Evolutionary conservation across 2,113 vertebrate species (phyloP), one percentile per base, ranked within the genome.

Genomic region (Thermophis baileyi): DNA sequence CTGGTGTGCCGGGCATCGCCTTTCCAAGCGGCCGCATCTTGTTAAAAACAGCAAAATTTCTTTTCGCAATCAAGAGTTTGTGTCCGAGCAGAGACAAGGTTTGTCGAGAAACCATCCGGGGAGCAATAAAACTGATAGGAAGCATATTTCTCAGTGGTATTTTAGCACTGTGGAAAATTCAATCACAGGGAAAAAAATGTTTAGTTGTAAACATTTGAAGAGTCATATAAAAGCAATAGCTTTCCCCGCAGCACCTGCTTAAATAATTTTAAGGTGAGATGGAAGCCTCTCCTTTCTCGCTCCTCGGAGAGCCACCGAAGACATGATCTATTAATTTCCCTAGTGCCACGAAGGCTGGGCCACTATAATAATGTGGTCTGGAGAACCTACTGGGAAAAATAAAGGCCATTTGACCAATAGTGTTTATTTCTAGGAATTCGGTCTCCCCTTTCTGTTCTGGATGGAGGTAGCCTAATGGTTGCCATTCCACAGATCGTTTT

Each of bases 171-270:
- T 0, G 93, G 97, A 98, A 97, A 97, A 97, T 97, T 97, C 96
- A 98, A 97, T 97, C 96, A 96, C 94, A 95, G 95, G 95, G 94
- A 92, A 98, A 97, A 60, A 97, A 97, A 97, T 97, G 96, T 97
- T 97, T 97, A 96, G 95, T 95, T 97, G 95, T 97, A 97, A 98
- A 98, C 95, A 98, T 96, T 96, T 97, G 97, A 97, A 97, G 97
- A 97, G 93, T 93, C 94, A 96, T 97, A 96, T 97, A 97, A 98
- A 97, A 95, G 95, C 94, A 97, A 96, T 96, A 96, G 93, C 95
- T 97, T 97, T 86, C 92, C 25, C 93, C 87, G 95, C 89, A 96
- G 89, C 95, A 97, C 95, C 96, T 96, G 95, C 95, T 97, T 96
- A 96, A 97, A 97, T 96, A 97, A 96, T 96, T 96, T 97, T 96